These are phyloP conservation scores for Gallinago media DNA, from an alignment of 2,113 vertebrate genomes.

Conservation along the genomic window DNA sequence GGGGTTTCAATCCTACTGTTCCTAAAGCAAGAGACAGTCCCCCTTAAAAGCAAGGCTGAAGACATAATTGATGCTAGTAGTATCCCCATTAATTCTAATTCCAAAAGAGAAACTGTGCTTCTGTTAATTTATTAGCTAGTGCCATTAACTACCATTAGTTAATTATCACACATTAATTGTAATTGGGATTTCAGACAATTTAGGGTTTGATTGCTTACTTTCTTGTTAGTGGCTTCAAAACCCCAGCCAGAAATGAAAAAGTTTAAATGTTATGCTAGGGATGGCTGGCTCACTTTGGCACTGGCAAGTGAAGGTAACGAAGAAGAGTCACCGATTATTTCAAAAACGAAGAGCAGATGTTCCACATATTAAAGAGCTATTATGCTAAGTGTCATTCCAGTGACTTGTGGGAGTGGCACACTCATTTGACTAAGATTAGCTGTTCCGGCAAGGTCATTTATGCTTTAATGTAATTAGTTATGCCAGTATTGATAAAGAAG, in stretches of 20 bases:
- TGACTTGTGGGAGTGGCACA: not conserved
- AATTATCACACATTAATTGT: not conserved
- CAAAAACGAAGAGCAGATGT: constrained; percentile 48
- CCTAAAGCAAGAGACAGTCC: not conserved
- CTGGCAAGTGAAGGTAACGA: not conserved
- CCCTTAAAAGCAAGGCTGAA: not conserved
- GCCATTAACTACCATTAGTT: not conserved
- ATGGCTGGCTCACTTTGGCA: not conserved
- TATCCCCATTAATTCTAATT: not conserved
- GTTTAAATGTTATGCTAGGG: not conserved
- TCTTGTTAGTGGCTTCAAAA: not conserved
- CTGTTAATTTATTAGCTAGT: not conserved
- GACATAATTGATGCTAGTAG: not conserved
- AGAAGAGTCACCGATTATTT: not conserved
- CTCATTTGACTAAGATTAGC: not conserved
- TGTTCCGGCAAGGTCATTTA: constrained; percentile 40
- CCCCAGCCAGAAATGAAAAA: not conserved
- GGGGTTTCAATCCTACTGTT: not conserved
- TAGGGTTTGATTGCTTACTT: not conserved
- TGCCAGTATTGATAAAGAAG: not conserved
- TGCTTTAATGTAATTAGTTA: constrained; percentile 13
- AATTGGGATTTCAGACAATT: not conserved
- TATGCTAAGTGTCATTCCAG: constrained; percentile 22
- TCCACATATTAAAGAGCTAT: constrained; percentile 8
- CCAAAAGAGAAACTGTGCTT: not conserved